Evolutionary conservation across 2,797 vertebrate species (phyloP), one percentile per base, ranked within the genome.

Genomic region (Vireo griseus): DNA sequence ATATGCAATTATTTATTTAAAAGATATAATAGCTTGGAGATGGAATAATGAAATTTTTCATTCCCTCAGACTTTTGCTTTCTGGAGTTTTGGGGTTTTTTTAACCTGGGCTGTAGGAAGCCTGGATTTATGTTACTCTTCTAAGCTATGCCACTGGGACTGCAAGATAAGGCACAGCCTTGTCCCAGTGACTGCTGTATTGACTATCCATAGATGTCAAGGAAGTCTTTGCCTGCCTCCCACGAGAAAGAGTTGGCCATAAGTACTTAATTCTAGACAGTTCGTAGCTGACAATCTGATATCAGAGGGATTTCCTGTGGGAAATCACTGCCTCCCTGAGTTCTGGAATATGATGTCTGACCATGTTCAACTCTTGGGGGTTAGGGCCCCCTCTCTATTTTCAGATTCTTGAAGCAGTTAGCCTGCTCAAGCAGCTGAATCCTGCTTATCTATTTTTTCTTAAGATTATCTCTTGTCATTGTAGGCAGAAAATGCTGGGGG

Each of bases 251-350:
- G 17, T 45, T 94, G 48, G 51, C 52, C 72, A 25, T 74, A 86
- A 95, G 65, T 88, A 93, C 54, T 90, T 93, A 83, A 90, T 92
- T 88, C 79, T 77, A 66, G 72, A 92, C 89, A 94, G 68, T 88
- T 94, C 65, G 28, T 61, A 50, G 61, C 57, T 94, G 90, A 86
- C 88, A 83, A 59, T 74, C 52, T 86, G 86, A 39, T 92, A 90
- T 67, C 51, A 71, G 48, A 91, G 15, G 44, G 52, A 74, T 77
- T 88, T 96, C 86, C 82, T 74, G 13, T 45, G 90, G 90, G 88
- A 96, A 95, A 95, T 95, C 52, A 71, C 57, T 95, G 37, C 24
- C 10, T 94, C 61, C 42, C 29, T 63, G 31, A 77, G 58, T 39
- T 80, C 88, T 83, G 45, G 86, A 90, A 80, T 80, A 83, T 69